phyloP scores from a whole-genome alignment of 2,888 invertebrate species.

The Eupithecia inturbata region DNA sequence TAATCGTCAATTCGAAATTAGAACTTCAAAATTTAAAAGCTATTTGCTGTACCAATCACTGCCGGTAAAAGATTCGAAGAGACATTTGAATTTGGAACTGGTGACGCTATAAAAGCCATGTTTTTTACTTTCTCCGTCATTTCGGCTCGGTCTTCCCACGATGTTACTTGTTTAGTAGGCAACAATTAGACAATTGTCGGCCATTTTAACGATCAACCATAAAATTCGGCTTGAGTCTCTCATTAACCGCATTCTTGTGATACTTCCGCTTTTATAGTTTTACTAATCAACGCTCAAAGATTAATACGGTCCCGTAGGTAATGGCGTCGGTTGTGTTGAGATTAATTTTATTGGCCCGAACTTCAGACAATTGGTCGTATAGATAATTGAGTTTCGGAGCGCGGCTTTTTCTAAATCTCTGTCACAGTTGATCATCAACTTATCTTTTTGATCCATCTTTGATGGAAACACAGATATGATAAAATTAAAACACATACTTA shows the following conservation, averaged over 20 bases:
- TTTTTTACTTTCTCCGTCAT: constrained; percentile 78
- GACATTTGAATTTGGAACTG: constrained; percentile 43
- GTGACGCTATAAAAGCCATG: constrained; percentile 63
- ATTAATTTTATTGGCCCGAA: constrained; percentile 79
- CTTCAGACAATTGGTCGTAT: constrained; percentile 80
- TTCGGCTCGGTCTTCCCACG: constrained; percentile 77
- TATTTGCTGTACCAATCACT: constrained; percentile 74
- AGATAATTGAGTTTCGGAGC: constrained; percentile 80
- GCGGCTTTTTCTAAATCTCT: constrained; percentile 60
- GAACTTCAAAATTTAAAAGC: constrained; percentile 66
- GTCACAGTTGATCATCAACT: constrained; percentile 35
- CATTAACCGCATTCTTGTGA: constrained; percentile 84
- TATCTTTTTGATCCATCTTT: background rate
- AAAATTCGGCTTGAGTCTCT: constrained; percentile 81
- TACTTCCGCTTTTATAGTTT: constrained; percentile 84
- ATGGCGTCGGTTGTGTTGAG: constrained; percentile 77
- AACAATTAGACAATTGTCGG: constrained; percentile 84
- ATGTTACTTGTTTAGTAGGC: constrained; percentile 73
- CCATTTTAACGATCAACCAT: constrained; percentile 81
- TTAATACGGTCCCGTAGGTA: constrained; percentile 79
- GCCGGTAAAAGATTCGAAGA: constrained; percentile 41
- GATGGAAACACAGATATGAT: background rate
- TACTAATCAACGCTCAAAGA: constrained; percentile 82
- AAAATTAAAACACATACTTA: too few relatives aligned
- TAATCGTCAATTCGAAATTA: constrained; percentile 65